Percentiles rank a stretch among this genome's conserved stretches.
These are phyloP conservation scores for Petroica traversi DNA, from an alignment of 2,113 vertebrate genomes.

Conservation along the genomic window DNA sequence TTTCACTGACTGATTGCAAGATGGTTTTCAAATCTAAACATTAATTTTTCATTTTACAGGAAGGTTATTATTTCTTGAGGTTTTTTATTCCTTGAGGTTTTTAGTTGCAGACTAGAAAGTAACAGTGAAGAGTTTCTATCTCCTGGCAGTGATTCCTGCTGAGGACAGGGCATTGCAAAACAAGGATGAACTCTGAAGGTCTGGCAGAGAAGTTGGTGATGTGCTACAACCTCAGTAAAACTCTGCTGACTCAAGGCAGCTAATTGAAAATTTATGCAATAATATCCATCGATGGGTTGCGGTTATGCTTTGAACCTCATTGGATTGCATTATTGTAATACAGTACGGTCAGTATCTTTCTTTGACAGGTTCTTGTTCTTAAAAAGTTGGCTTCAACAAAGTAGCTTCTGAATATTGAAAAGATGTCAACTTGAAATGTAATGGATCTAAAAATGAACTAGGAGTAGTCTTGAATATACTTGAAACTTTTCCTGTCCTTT, in stretches of 20 bases:
- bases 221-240: background rate
- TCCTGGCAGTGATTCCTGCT: constrained; percentile 22
- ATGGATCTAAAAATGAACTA: background rate
- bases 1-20: background rate
- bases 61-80: background rate
- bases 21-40: background rate
- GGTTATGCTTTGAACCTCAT: background rate
- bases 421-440: background rate
- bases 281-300: background rate
- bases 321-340: background rate
- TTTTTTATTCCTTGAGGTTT: background rate
- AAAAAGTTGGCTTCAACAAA: background rate
- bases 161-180: background rate
- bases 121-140: background rate
- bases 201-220: background rate
- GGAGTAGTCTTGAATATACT: background rate
- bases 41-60: background rate
- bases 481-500: background rate
- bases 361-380: background rate
- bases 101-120: background rate
- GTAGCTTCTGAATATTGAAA: background rate
- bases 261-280: constrained; percentile 3
- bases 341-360: background rate
- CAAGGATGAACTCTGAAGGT: constrained; percentile 18
- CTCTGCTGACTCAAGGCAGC: constrained; percentile 38